Evolutionary conservation across 2,797 vertebrate species (phyloP), one percentile per base, ranked within the genome.

Genomic region (Protonibea diacanthus): DNA sequence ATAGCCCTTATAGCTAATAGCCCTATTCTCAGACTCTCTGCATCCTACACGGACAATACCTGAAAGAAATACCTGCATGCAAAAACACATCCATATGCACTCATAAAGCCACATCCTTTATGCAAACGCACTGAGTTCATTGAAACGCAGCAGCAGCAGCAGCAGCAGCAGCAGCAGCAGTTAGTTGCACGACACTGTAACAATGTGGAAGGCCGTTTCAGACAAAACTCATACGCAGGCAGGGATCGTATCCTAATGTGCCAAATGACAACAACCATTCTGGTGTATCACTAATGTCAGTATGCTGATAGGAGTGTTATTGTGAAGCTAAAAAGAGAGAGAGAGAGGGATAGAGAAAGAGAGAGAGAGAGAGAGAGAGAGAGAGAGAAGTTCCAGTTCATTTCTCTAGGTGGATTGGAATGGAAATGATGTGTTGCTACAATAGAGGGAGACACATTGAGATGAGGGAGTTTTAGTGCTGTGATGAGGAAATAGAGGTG

Each of bases 351-450:
- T 18, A 25, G 57, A 44, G 73, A 58, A 73, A 59, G 51, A 74
- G 42, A 76, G 73, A 58, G 76, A 59, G 51, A 74, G 42, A 76
- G 69, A 69, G 70, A 49, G 49, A 65, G 48, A 44, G 74, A 76
- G 79, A 74, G 79, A 56, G 56, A 69, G 71, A 75, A 83, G 89
- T 94, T 94, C 88, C 85, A 90, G 88, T 93, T 93, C 92, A 93
- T 94, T 94, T 94, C 89, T 92, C 84, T 83, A 91, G 91, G 91
- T 93, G 92, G 92, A 93, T 92, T 93, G 93, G 88, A 92, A 93
- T 92, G 88, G 92, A 93, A 93, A 92, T 92, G 84, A 94, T 93
- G 89, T 93, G 90, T 90, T 91, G 80, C 90, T 83, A 88, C 88
- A 88, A 88, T 88, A 84, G 88, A 92, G 82, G 84, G 81, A 92